Evolutionary conservation across 2,797 vertebrate genomes (phyloP), one percentile per base, ranked within the genome.

Genomic region (Astyanax mexicanus): DNA sequence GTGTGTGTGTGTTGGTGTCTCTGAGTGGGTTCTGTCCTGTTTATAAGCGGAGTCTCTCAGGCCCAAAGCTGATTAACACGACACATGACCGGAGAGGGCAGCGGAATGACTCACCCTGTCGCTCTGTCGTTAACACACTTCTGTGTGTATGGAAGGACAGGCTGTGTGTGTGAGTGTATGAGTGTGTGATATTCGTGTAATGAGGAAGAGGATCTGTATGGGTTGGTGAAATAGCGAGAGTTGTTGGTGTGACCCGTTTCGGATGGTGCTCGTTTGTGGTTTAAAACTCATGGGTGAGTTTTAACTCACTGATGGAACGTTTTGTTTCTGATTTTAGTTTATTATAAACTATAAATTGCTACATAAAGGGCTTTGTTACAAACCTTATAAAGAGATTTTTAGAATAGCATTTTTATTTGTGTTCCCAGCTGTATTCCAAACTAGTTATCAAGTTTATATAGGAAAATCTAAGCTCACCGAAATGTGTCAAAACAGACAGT

Each of bases 51-150:
- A 57, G 73, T 78, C 45, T 83, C 73, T 81, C 55, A 11, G 80
- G 11, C 44, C 87, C 79, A 81, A 64, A 72, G 75, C 72, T 77
- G 87, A 90, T 91, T 87, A 86, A 49, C 66, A 71, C 52, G 32
- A 69, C 68, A 80, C 66, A 52, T 82, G 79, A 86, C 83, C 76
- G 75, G 58, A 72, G 78, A 52, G 55, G 78, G 71, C 79, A 69
- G 51, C 78, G 62, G 69, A 44, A 8, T 92, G 89, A 92, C 79
- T 90, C 86, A 88, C 69, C 38, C 23, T n/a, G n/a, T 76, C 40
- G 77, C 38, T 23, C 29, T 40, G 37, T 3, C 52, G 19, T 44
- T 49, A 27, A 8, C 21, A 0, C 9, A 23, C 12, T 37, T 40
- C 23, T 27, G 21, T 73, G 37, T 70, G 67, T 42, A 40, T 57